Percentiles rank a stretch among this genome's conserved stretches.
phyloP scores from a whole-genome alignment of 2,797 vertebrate species.

The Poeciliopsis turneri region DNA sequence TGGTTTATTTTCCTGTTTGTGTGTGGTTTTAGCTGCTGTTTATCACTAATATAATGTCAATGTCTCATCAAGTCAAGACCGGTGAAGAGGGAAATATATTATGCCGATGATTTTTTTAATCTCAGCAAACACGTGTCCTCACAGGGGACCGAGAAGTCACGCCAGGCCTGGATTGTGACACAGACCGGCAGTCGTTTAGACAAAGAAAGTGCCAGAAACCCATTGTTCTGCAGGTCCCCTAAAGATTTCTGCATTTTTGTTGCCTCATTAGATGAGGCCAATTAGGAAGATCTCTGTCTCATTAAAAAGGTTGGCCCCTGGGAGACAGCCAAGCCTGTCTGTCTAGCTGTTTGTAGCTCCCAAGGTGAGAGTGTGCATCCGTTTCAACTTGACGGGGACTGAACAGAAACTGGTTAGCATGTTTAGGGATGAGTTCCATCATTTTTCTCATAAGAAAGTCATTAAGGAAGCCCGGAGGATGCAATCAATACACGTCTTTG shows the following conservation, averaged over 20 bases:
- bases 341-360: slow-evolving; percentile 60
- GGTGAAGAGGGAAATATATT: background rate
- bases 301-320: slow-evolving; percentile 67
- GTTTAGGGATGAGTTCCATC: slow-evolving; percentile 43
- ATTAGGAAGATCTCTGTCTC: slow-evolving; percentile 77
- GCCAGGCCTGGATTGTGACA: slow-evolving; percentile 44
- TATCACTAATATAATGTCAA: background rate
- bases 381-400: slow-evolving; percentile 9
- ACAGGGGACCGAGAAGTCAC: slow-evolving; percentile 38
- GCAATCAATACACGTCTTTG: slow-evolving; percentile 33
- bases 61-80: background rate
- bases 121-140: slow-evolving; percentile 12
- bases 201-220: slow-evolving; percentile 19
- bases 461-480: slow-evolving; percentile 26
- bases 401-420: slow-evolving; percentile 25
- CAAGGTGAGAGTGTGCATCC: slow-evolving; percentile 35
- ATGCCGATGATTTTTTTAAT: slow-evolving; percentile 8
- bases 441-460: slow-evolving; percentile 43
- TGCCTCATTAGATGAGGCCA: slow-evolving; percentile 75
- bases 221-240: slow-evolving; percentile 51
- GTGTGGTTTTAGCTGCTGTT: background rate
- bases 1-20: background rate
- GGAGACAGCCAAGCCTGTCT: slow-evolving; percentile 70
- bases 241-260: slow-evolving; percentile 63
- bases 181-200: slow-evolving; percentile 44